Evolutionary conservation across 1,140 invertebrate species (phyloP).

Genomic region (Pectinophora gossypiella): DNA sequence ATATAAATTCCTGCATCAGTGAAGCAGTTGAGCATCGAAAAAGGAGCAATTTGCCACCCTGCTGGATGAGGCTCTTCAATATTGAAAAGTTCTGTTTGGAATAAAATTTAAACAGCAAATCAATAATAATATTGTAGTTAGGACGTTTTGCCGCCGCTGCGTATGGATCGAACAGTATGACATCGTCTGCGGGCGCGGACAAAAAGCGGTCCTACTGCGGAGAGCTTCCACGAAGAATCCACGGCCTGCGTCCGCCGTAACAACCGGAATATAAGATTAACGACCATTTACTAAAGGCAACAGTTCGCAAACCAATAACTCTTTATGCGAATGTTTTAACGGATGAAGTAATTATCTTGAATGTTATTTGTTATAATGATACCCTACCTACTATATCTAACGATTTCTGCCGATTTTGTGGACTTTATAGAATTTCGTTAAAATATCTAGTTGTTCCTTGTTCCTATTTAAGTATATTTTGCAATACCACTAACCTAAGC

Average conservation of each 20-base stretch:
- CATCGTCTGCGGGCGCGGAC: conserved; percentile 29
- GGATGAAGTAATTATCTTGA: not conserved
- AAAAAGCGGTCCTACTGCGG: conserved; percentile 54
- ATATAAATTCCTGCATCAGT: conserved; percentile 60
- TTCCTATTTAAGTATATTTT: too few species aligned
- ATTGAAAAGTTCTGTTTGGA: conserved; percentile 31
- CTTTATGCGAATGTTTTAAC: not conserved
- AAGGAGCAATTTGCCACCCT: conserved; percentile 64
- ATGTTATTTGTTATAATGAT: too few species aligned
- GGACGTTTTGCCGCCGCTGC: conserved; percentile 34
- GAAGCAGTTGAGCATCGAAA: conserved; percentile 36
- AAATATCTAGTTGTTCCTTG: too few species aligned
- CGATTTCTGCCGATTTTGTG: too few species aligned
- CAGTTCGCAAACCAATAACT: not conserved
- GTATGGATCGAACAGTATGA: conserved; percentile 34
- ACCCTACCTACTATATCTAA: too few species aligned
- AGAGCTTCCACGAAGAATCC: conserved; percentile 59
- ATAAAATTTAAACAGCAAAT: conserved; percentile 28
- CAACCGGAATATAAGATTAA: conserved; percentile 19
- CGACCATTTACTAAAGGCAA: not conserved
- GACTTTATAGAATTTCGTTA: too few species aligned
- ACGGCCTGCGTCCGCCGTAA: conserved; percentile 19
- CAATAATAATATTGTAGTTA: conserved; percentile 47
- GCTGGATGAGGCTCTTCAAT: conserved; percentile 38
- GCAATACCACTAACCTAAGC: too few species aligned